Evolutionary conservation across 2,113 vertebrate species (phyloP).

Genomic region (Scolopax mira): DNA sequence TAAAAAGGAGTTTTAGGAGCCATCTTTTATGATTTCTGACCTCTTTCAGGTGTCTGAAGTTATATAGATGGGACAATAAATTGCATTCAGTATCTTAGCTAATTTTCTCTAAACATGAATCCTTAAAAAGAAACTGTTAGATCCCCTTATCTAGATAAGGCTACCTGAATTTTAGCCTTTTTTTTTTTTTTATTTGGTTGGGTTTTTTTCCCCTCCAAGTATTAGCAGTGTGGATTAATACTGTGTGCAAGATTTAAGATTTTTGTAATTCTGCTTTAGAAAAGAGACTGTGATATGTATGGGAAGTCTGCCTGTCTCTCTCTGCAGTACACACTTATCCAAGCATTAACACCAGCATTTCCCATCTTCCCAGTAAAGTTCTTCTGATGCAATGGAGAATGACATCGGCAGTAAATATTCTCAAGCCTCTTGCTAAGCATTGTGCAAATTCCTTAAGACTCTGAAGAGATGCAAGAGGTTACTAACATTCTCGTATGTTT

Average conservation of each 20-base stretch:
- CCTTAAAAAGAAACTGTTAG: not conserved
- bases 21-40: not conserved
- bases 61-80: not conserved
- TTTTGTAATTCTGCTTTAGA: not conserved
- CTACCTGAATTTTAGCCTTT: not conserved
- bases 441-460: not conserved
- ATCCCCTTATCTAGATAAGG: not conserved
- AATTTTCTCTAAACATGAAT: not conserved
- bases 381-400: not conserved
- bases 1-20: not conserved
- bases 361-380: not conserved
- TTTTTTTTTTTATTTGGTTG: no score
- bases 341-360: not conserved
- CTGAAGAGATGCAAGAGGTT: not conserved
- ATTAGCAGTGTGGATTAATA: not conserved
- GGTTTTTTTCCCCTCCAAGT: not conserved
- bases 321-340: accelerated
- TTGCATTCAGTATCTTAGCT: not conserved
- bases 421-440: not conserved
- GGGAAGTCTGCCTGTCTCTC: not conserved
- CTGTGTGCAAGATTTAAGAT: not conserved
- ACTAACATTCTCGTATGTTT: not conserved
- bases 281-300: not conserved
- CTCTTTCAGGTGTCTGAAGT: not conserved
- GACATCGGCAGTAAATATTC: not conserved